Base-by-base conservation (phyloP, 2,113 vertebrate genomes). In the Calidris pygmaea region DNA sequence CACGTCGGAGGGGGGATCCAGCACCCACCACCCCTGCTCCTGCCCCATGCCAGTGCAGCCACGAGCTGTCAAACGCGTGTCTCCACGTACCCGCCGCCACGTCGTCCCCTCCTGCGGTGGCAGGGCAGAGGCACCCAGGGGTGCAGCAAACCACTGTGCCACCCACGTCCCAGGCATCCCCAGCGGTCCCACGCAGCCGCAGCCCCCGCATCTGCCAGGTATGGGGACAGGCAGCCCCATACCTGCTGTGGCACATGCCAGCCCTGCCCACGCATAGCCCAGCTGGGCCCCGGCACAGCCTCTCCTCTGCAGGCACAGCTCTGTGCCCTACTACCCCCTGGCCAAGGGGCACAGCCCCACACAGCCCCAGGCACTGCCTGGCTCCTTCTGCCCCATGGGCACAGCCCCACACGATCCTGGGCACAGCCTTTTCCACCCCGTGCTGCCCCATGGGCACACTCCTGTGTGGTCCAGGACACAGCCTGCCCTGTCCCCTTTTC, bases 211-310 rank as follows among this genome's bases (percentile, higher is more conserved):
- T 35, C 62, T 37, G 67, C 29, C 12, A 11, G 37, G 39, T 9
- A 34, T 0, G 2, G 55, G 77, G 32, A 45, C 47, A 11, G 24
- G 29, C 58, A 83, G 89, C n/a, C 70, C 70, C 27, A 1, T 12
- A 21, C 3, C 35, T 52, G 71, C 58, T 1, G 0, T 13, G 59
- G 43, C 27, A 53, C 37, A 10, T 4, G 0, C 19, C 5, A 4
- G 45, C 60, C 65, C 32, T 82, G 67, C 20, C 21, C 71, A 19
- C 0, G 0, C 1, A 0, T 19, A 0, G 1, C 27, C 50, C 65
- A 34, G 53, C 53, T 41, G 60, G 30, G 62, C 22, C 34, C 27
- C n/a, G 67, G 71, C 72, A 68, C 94, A 88, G 92, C 85, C 68
- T 52, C 59, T 52, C 58, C 83, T 58, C 82, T 43, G 58, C 67